These are phyloP conservation scores for Metacarcinus magister DNA, from an alignment of 2,888 invertebrate species.

Conservation along the genomic window DNA sequence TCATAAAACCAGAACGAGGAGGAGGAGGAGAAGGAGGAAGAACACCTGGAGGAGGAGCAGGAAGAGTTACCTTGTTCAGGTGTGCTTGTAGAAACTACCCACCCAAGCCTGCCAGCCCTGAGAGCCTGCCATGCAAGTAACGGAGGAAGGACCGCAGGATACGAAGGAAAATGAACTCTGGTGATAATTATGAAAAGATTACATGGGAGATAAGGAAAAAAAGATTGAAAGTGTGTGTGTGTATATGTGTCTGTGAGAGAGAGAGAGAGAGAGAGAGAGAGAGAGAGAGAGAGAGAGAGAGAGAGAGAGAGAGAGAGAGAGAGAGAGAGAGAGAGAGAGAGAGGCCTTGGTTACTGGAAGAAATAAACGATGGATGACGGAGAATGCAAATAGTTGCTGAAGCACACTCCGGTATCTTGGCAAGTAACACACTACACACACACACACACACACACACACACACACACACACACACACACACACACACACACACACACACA, in stretches of 20 bases:
- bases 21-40: neutral
- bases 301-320: neutral
- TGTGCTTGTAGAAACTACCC: neutral
- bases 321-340: neutral
- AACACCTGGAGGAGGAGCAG: neutral
- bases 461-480: constrained; percentile 14
- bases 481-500: constrained; percentile 26
- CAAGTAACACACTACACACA: neutral
- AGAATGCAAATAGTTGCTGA: neutral
- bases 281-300: no score
- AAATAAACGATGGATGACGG: constrained; percentile 26
- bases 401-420: neutral
- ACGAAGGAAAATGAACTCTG: neutral
- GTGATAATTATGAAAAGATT: neutral
- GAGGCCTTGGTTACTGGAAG: neutral
- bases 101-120: neutral
- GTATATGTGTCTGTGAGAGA: neutral
- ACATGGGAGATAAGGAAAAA: no score
- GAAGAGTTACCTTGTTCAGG: neutral
- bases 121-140: neutral
- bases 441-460: neutral
- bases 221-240: neutral
- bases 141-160: neutral
- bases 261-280: no score
- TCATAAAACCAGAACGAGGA: no score